phyloP scores from a whole-genome alignment of 2,797 vertebrate species.

The Pseudochromis fuscus region DNA sequence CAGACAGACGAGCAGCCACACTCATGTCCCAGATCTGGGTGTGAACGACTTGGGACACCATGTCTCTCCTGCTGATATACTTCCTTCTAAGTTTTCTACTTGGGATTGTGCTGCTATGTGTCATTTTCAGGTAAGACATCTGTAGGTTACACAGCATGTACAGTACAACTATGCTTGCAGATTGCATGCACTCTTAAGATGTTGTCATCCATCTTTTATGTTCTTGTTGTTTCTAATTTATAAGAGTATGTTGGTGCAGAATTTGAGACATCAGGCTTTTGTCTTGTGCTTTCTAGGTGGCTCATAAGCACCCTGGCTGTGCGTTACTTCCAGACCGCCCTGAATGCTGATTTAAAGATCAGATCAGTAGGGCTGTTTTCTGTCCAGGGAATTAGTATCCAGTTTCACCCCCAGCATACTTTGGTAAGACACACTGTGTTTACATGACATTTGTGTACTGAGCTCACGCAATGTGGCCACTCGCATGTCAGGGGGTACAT shows the following conservation, averaged over 20 bases:
- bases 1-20: slow-evolving; percentile 50
- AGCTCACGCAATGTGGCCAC: background rate
- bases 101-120: slow-evolving; percentile 58
- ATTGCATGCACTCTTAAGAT: background rate
- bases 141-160: background rate
- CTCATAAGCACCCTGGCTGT: slow-evolving; percentile 88
- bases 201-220: background rate
- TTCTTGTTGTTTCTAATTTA: background rate
- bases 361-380: slow-evolving; percentile 93
- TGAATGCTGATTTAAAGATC: slow-evolving; percentile 93
- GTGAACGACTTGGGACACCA: slow-evolving; percentile 77
- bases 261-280: background rate
- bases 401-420: slow-evolving; percentile 93
- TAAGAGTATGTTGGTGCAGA: background rate
- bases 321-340: slow-evolving; percentile 88
- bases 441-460: slow-evolving; percentile 45
- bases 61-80: slow-evolving; percentile 81
- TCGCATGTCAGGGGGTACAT: slow-evolving; percentile 1
- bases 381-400: slow-evolving; percentile 91
- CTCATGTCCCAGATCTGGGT: slow-evolving; percentile 67
- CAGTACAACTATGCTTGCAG: background rate
- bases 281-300: slow-evolving; percentile 85
- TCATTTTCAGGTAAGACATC: slow-evolving; percentile 80
- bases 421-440: slow-evolving; percentile 87
- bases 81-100: slow-evolving; percentile 71